Evolutionary conservation across 2,113 vertebrate genomes (phyloP).

Genomic region (Conger conger): DNA sequence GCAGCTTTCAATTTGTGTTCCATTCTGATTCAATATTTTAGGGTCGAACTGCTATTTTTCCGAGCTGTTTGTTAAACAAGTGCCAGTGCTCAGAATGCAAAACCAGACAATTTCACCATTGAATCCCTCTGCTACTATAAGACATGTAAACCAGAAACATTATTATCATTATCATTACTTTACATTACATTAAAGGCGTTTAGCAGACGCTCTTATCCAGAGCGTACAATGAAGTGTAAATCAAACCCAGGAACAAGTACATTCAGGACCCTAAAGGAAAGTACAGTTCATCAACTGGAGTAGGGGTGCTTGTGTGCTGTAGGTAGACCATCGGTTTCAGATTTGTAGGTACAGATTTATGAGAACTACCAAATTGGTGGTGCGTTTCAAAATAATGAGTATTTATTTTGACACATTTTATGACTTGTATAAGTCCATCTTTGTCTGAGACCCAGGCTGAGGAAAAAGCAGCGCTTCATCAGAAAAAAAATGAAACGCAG

Average conservation of each 20-base stretch:
- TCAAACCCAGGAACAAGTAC: no score
- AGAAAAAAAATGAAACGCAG: not conserved
- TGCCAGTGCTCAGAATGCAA: not conserved
- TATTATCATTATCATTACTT: not conserved
- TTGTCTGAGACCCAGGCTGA: not conserved
- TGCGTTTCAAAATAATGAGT: not conserved
- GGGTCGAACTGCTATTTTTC: no score
- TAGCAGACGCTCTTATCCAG: no score
- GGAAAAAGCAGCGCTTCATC: not conserved
- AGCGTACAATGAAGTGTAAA: no score
- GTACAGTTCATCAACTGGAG: no score
- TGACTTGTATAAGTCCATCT: not conserved
- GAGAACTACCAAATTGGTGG: not conserved
- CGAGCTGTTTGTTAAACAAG: not conserved
- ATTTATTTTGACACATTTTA: no score
- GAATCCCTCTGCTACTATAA: not conserved
- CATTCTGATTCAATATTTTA: no score
- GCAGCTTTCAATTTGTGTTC: no score
- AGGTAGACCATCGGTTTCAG: not conserved
- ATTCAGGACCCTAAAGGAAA: no score
- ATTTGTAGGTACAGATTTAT: not conserved
- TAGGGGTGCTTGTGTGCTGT: not conserved
- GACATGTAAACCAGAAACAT: not conserved
- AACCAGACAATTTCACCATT: not conserved
- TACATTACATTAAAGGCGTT: no score